These are phyloP conservation scores for Plecotus auritus DNA, from an alignment of 2,113 vertebrate species.

Conservation along the genomic window DNA sequence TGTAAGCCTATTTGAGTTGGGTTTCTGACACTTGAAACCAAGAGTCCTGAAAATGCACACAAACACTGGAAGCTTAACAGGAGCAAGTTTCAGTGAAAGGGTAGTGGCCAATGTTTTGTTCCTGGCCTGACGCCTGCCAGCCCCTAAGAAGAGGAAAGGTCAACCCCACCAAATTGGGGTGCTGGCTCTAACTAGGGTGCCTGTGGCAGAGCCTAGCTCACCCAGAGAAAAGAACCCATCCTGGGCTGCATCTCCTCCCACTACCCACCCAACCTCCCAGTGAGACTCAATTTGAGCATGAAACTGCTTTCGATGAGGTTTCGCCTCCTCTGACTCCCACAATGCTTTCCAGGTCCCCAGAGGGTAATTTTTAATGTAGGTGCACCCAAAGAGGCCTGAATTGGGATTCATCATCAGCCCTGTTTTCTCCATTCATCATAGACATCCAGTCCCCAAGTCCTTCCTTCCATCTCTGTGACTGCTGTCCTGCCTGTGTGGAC, in stretches of 20 bases:
- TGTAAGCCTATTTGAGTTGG: neutral
- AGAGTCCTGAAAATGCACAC: neutral
- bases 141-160: neutral
- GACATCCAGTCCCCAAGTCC: neutral
- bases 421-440: neutral
- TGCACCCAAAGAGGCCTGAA: neutral
- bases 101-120: neutral
- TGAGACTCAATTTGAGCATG: slow-evolving; percentile 3
- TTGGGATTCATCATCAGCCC: neutral
- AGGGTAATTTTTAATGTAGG: neutral
- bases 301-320: slow-evolving; percentile 50
- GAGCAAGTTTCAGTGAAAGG: neutral
- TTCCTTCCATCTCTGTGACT: neutral
- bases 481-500: neutral
- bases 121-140: neutral
- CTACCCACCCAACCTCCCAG: slow-evolving; percentile 58
- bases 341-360: slow-evolving; percentile 53
- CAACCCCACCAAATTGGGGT: neutral
- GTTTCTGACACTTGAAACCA: neutral
- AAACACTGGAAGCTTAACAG: neutral
- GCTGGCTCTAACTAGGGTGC: neutral
- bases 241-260: neutral
- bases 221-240: neutral
- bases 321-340: slow-evolving; percentile 48
- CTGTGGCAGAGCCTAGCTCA: neutral